A percentile compares a stretch with the other conserved stretches of the same genome.
phyloP scores from a whole-genome alignment of 2,888 invertebrate genomes.

The Drosophila cognata region DNA sequence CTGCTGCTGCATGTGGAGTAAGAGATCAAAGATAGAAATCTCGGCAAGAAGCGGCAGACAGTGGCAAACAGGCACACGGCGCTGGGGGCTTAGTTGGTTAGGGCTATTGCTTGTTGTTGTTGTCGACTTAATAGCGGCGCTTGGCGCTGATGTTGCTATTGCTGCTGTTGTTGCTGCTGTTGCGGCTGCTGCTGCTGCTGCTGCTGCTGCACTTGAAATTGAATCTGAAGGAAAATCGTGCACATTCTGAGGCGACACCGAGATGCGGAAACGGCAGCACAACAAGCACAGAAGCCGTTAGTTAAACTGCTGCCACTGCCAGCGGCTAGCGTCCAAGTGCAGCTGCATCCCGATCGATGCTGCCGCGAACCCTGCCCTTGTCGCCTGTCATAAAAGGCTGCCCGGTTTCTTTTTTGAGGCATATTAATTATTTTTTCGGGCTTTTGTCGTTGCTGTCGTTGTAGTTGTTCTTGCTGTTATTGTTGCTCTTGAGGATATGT shows the following conservation, averaged over 20 bases:
- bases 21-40: constrained; percentile 84
- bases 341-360: constrained; percentile 68
- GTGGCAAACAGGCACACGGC: constrained; percentile 72
- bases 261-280: constrained; percentile 82
- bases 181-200: constrained; percentile 60
- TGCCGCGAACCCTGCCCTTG: constrained; percentile 75
- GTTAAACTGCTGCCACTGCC: constrained; percentile 72
- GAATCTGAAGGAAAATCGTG: constrained; percentile 79
- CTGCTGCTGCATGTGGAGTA: constrained; percentile 80
- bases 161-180: constrained; percentile 41
- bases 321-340: constrained; percentile 69
- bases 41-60: constrained; percentile 79
- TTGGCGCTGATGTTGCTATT: constrained; percentile 59
- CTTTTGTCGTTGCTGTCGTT: constrained; percentile 70
- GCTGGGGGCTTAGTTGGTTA: constrained; percentile 61
- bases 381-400: constrained; percentile 80
- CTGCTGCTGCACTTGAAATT: constrained; percentile 80
- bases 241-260: constrained; percentile 81
- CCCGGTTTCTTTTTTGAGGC: constrained; percentile 73
- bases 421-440: constrained; percentile 82
- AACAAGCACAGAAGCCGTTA: constrained; percentile 81
- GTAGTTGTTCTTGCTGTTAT: constrained; percentile 41
- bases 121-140: constrained; percentile 82
- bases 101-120: constrained; percentile 82
- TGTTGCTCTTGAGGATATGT: constrained; percentile 72